Base-by-base conservation (phyloP, 2,888 invertebrate genomes). In the Drosophila merina region DNA sequence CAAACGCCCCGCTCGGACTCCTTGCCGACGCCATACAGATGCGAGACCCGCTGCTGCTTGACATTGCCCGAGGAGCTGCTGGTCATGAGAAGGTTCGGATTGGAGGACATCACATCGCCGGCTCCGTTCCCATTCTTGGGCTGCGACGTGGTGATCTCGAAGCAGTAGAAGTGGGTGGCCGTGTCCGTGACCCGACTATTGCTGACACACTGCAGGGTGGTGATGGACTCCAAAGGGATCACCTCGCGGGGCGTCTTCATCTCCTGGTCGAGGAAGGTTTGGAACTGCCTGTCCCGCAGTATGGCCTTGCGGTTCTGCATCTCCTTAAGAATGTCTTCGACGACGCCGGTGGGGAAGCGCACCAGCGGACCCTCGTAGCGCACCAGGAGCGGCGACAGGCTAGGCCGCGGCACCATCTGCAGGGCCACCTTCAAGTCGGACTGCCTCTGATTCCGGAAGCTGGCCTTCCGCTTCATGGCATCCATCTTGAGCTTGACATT, bases 241-340 rank as follows among this genome's bases (percentile, higher is more conserved):
- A 94, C 92, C 91, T 97, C 96, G 88, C 95, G 96, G 25, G 95
- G 89, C 38, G 93, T 92, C 38, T 94, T 93, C 91, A 95, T 94
- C 57, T 94, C 94, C 76, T 95, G 95, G 87, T 97, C 96, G 4
- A 94, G 92, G 82, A 95, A 96, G 86, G 96, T 96, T 74, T 94
- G 93, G 30, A 97, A 92, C 86, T 95, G 95, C 47, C 95, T 94
- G 75, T 96, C 95, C 4, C 95, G 94, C 26, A 97, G 90, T 42
- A 95, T 93, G 87, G 95, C 95, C 91, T 94, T 95, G 44, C 95
- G 93, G n/a, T 93, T 93, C 72, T 95, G 95, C 86, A 95, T 94
- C 89, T 96, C 96, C 72, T 96, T 96, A 55, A 96, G 94, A 59
- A 95, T 92, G 74, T 95, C 95, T 77, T 95, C 95, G 1, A 95